phyloP scores from a whole-genome alignment of 2,797 vertebrate species.

The Falco cherrug region DNA sequence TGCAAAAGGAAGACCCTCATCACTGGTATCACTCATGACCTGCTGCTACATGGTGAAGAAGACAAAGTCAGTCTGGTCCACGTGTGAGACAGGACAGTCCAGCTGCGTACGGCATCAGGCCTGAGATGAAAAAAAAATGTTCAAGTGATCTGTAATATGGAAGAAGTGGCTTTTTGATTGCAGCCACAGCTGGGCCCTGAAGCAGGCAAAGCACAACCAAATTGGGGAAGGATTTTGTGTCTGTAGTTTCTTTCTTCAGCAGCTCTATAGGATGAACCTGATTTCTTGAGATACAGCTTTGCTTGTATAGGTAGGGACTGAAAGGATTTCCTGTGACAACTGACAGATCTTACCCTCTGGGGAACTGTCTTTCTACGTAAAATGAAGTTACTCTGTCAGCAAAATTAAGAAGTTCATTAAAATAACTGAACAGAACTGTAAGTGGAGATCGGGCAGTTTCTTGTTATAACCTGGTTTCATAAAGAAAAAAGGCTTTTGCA shows the following conservation, averaged over 20 bases:
- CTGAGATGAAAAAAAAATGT: not conserved
- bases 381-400: constrained; percentile 31
- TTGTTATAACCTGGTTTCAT: constrained; percentile 7
- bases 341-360: constrained; percentile 12
- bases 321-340: not conserved
- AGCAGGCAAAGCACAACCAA: not conserved
- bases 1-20: not conserved
- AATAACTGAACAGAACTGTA: constrained; percentile 1
- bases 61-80: not conserved
- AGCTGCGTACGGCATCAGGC: not conserved
- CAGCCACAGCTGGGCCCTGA: not conserved
- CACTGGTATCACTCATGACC: not conserved
- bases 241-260: not conserved
- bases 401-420: constrained; percentile 21
- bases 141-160: not conserved
- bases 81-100: not conserved
- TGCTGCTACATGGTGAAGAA: not conserved
- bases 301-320: not conserved
- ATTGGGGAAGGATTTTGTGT: not conserved
- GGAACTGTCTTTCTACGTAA: not conserved
- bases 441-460: not conserved
- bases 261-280: not conserved
- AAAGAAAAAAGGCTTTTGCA: not conserved
- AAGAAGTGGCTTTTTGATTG: not conserved
- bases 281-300: not conserved